phyloP scores from a whole-genome alignment of 2,797 vertebrate genomes.

The Anableps anableps region DNA sequence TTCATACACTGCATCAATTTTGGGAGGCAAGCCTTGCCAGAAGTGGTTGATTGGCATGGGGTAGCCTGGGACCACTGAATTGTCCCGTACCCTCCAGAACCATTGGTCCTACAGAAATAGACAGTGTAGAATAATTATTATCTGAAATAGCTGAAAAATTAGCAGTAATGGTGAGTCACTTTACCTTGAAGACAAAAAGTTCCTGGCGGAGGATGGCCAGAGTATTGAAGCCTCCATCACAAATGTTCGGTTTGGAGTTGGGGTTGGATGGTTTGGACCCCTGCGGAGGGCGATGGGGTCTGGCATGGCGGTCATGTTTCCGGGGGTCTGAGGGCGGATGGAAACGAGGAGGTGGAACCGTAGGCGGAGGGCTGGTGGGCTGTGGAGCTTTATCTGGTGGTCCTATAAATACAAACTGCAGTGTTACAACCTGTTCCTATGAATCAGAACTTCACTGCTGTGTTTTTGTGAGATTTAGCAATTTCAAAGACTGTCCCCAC shows the following conservation, averaged over 20 bases:
- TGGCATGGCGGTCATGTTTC: conserved; percentile 91
- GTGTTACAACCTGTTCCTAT: background rate
- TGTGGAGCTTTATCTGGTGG: conserved; percentile 95
- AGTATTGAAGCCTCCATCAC: conserved; percentile 98
- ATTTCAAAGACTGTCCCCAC: background rate
- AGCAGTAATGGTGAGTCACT: background rate
- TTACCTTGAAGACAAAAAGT: conserved; percentile 99
- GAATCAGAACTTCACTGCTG: background rate
- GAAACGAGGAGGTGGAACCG: conserved; percentile 91
- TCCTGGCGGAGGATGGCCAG: conserved; percentile 96
- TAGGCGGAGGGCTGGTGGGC: conserved; percentile 94
- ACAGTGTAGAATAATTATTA: conserved; percentile 6
- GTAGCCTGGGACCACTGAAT: conserved; percentile 96
- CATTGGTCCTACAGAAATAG: conserved; percentile 90
- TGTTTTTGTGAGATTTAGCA: conserved; percentile 8
- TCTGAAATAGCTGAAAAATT: conserved; percentile 2
- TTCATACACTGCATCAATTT: conserved; percentile 98
- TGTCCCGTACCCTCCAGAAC: conserved; percentile 98
- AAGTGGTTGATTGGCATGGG: conserved; percentile 99
- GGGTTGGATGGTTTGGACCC: conserved; percentile 92
- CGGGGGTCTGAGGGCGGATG: conserved; percentile 90
- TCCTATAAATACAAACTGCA: conserved; percentile 77
- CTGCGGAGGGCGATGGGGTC: conserved; percentile 90
- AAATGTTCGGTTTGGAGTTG: conserved; percentile 97
- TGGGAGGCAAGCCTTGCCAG: conserved; percentile 94